Evolutionary conservation across 1,140 invertebrate species (phyloP).

Genomic region (Holotrichia oblita): DNA sequence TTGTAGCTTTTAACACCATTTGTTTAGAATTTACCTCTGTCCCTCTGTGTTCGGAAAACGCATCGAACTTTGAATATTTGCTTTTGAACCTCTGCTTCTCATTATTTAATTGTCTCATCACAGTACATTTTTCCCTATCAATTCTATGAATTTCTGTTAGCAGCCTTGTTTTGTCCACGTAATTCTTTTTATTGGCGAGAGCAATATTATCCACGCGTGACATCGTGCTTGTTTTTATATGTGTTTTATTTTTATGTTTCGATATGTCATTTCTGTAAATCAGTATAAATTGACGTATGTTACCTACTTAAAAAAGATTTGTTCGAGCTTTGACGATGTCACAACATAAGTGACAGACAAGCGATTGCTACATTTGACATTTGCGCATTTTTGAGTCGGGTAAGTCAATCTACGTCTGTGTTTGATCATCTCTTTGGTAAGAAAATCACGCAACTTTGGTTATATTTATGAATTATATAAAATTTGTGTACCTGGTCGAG

Average conservation of each 20-base stretch:
- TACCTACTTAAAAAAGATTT: too few species aligned
- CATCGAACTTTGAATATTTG: slow-evolving; percentile 49
- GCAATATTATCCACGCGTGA: slow-evolving; percentile 20
- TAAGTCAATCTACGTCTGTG: too few species aligned
- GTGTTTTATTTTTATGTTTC: neutral
- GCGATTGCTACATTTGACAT: too few species aligned
- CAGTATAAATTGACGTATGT: neutral
- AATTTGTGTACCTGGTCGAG: too few species aligned
- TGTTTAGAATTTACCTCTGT: neutral
- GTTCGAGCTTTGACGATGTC: too few species aligned
- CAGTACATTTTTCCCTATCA: slow-evolving; percentile 50
- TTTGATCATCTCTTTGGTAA: too few species aligned
- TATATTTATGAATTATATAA: too few species aligned
- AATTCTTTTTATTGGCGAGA: slow-evolving; percentile 48
- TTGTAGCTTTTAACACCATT: neutral
- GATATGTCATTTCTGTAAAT: slow-evolving; percentile 31
- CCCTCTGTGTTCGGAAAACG: slow-evolving; percentile 40
- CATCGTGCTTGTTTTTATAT: slow-evolving; percentile 16
- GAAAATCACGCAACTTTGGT: too few species aligned
- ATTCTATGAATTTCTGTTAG: slow-evolving; percentile 48
- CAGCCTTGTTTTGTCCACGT: slow-evolving; percentile 46
- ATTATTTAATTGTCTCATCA: slow-evolving; percentile 49
- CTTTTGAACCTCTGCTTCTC: slow-evolving; percentile 48
- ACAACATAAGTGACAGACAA: too few species aligned
- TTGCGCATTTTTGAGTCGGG: too few species aligned